Evolutionary conservation across 2,888 invertebrate genomes (phyloP).

Genomic region (Melitaea athalia): DNA sequence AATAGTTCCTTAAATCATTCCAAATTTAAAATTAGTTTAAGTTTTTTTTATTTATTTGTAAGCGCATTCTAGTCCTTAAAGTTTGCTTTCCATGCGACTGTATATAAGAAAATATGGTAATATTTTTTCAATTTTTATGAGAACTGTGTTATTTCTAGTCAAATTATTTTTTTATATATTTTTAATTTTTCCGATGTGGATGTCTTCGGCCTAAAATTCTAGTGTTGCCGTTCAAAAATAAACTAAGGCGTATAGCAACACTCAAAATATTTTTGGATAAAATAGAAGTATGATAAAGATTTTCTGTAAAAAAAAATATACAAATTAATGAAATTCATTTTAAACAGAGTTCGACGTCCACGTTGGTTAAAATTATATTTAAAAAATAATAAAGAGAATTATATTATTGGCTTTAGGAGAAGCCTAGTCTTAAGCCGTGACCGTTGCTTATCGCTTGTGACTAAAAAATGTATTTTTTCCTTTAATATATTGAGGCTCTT

Average conservation of each 20-base stretch:
- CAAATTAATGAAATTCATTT: slow-evolving; percentile 38
- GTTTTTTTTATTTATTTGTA: slow-evolving; percentile 34
- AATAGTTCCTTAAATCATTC: slow-evolving; percentile 42
- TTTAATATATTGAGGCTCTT: neutral
- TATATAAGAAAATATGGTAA: slow-evolving; percentile 56
- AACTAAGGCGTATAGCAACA: slow-evolving; percentile 25
- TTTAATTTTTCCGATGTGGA: slow-evolving; percentile 62
- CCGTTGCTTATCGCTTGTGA: slow-evolving; percentile 50
- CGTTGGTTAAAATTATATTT: slow-evolving; percentile 64
- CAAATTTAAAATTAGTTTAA: slow-evolving; percentile 33
- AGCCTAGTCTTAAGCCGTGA: slow-evolving; percentile 67
- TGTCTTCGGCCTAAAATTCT: slow-evolving; percentile 43
- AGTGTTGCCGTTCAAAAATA: slow-evolving; percentile 26
- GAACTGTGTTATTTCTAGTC: slow-evolving; percentile 77
- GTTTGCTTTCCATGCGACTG: slow-evolving; percentile 68
- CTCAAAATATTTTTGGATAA: slow-evolving; percentile 37
- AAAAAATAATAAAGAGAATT: slow-evolving; percentile 59
- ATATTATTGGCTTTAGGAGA: slow-evolving; percentile 76
- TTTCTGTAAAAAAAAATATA: slow-evolving; percentile 38
- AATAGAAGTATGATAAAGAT: slow-evolving; percentile 35
- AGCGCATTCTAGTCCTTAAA: slow-evolving; percentile 41
- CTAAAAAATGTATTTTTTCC: slow-evolving; percentile 2
- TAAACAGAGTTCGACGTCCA: slow-evolving; percentile 48
- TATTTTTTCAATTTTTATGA: slow-evolving; percentile 62
- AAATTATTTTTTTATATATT: slow-evolving; percentile 70